These are phyloP conservation scores for Tupaia chinensis DNA, from an alignment of 2,113 vertebrate species.

Conservation along the genomic window DNA sequence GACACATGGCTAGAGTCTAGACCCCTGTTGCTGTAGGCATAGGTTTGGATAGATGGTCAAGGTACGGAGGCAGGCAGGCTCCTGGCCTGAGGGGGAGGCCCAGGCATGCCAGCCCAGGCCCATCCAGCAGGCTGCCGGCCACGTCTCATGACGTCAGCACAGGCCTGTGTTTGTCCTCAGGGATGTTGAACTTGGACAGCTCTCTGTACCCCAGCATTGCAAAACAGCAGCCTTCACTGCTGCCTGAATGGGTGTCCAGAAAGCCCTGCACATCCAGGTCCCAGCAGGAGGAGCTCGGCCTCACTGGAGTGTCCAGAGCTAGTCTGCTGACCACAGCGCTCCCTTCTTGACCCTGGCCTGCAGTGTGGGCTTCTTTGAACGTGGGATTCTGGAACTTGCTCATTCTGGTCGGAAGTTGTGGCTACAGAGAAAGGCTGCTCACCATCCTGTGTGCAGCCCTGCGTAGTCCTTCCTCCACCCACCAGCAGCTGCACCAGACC, in stretches of 20 bases:
- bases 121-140: neutral
- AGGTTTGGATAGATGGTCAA: neutral
- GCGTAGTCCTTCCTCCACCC: too few relatives aligned
- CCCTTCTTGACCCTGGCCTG: neutral
- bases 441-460: neutral
- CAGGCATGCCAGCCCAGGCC: neutral
- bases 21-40: neutral
- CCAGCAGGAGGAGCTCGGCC: neutral
- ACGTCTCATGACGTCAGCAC: neutral
- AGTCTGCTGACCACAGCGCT: neutral
- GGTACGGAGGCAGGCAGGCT: neutral
- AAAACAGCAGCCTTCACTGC: neutral
- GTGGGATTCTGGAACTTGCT: neutral
- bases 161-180: accelerated
- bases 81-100: neutral
- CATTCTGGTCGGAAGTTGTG: neutral
- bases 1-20: accelerated
- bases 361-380: neutral
- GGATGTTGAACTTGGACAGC: neutral
- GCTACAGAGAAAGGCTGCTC: accelerated
- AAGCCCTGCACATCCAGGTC: accelerated
- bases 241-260: accelerated
- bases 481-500: neutral
- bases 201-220: neutral
- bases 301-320: accelerated